phyloP scores from a whole-genome alignment of 2,888 invertebrate species.

The Tipula vernalis region DNA sequence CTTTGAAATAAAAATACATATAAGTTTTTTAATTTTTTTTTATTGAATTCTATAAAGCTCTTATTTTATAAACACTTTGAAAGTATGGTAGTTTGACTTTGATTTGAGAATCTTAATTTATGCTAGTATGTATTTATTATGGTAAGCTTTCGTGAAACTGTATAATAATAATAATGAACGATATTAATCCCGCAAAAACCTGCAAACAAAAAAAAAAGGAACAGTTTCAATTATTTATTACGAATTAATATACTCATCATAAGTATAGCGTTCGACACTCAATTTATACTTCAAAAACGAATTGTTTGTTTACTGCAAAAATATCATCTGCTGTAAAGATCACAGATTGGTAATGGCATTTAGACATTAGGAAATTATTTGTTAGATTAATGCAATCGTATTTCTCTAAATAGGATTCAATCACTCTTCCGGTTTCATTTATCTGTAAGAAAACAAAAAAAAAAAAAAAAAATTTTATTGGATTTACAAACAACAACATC shows the following conservation, averaged over 20 bases:
- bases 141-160: neutral
- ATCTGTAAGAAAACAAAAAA: neutral
- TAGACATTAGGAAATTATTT: neutral
- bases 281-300: neutral
- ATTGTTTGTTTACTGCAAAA: neutral
- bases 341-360: neutral
- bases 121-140: no score
- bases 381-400: neutral
- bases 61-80: no score
- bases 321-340: neutral
- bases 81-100: no score
- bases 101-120: no score
- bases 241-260: neutral
- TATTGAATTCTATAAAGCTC: no score
- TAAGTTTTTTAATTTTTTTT: no score
- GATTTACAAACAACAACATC: neutral
- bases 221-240: neutral
- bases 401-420: neutral
- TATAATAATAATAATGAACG: neutral
- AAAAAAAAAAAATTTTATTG: neutral
- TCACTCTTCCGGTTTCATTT: neutral
- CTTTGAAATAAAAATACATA: no score
- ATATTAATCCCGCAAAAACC: neutral
- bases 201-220: neutral
- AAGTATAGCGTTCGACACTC: no score